Evolutionary conservation across 2,797 vertebrate genomes (phyloP).

Genomic region (Dicrostonyx torquatus): DNA sequence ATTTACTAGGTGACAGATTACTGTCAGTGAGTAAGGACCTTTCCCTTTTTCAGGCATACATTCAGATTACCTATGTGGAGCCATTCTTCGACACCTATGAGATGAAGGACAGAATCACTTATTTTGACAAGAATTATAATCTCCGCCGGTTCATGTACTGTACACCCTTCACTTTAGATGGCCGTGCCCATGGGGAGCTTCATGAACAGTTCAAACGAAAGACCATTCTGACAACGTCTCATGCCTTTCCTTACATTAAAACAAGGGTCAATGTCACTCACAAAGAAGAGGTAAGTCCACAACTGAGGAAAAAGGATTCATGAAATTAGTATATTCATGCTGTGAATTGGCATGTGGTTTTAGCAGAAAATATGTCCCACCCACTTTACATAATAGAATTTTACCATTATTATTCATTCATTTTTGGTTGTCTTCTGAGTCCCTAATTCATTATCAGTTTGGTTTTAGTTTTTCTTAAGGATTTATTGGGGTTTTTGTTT

Average conservation of each 20-base stretch:
- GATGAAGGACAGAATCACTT: conserved; percentile 99
- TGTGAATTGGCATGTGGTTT: not conserved
- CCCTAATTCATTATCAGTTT: not conserved
- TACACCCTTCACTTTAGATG: conserved; percentile 98
- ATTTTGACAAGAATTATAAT: conserved; percentile 99
- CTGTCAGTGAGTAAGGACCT: not conserved
- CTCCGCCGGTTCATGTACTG: conserved; percentile 98
- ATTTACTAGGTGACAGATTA: not conserved
- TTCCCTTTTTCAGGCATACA: conserved; percentile 90
- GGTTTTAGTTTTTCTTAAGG: not conserved
- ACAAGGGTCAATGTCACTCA: conserved; percentile 99
- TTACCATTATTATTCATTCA: not conserved
- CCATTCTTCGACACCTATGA: conserved; percentile 98
- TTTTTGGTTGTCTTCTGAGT: not conserved
- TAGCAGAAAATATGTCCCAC: not conserved
- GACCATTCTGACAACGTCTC: conserved; percentile 97
- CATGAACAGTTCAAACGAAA: conserved; percentile 99
- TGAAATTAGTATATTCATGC: not conserved
- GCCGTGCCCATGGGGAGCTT: conserved; percentile 96
- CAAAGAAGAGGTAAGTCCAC: conserved; percentile 94
- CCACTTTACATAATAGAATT: not conserved
- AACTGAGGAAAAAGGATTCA: not conserved
- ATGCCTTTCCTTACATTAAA: conserved; percentile 99
- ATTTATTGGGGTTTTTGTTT: not conserved
- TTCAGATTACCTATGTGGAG: conserved; percentile 99